These are phyloP conservation scores for Cryptoleucopteryx plumbea DNA, from an alignment of 2,113 vertebrate genomes.

Conservation along the genomic window DNA sequence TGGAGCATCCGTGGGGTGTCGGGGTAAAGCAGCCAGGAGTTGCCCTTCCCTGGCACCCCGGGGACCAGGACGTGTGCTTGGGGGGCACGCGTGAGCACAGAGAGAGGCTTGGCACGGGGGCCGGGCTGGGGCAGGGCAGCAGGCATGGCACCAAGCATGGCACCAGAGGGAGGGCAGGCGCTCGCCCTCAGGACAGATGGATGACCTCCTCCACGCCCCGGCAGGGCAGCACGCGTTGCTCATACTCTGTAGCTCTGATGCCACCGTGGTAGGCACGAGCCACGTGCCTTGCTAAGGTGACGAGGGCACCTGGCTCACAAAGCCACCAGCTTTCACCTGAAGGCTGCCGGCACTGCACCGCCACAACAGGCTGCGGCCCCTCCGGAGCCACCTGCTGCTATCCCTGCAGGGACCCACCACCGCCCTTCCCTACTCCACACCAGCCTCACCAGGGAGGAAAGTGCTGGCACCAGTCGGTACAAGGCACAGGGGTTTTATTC, in stretches of 20 bases:
- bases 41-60: not conserved
- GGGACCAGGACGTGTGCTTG: fast-evolving
- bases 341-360: fast-evolving
- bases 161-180: not conserved
- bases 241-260: not conserved
- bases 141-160: not conserved
- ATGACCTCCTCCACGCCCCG: not conserved
- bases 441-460: fast-evolving
- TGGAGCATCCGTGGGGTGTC: not conserved
- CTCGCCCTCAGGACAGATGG: fast-evolving
- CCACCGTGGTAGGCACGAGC: fast-evolving
- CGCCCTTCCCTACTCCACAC: not conserved
- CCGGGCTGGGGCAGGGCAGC: not conserved
- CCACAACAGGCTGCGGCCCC: not conserved
- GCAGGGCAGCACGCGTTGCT: not conserved
- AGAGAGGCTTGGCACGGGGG: not conserved
- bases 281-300: not conserved
- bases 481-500: not conserved
- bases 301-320: fast-evolving
- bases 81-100: fast-evolving
- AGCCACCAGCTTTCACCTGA: not conserved
- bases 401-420: not conserved
- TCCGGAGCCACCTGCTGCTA: fast-evolving
- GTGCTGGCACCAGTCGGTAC: fast-evolving
- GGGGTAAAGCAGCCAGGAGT: fast-evolving